Evolutionary conservation across 2,888 invertebrate species (phyloP), one percentile per base, ranked within the genome.

Genomic region (Diplolepis rosae): DNA sequence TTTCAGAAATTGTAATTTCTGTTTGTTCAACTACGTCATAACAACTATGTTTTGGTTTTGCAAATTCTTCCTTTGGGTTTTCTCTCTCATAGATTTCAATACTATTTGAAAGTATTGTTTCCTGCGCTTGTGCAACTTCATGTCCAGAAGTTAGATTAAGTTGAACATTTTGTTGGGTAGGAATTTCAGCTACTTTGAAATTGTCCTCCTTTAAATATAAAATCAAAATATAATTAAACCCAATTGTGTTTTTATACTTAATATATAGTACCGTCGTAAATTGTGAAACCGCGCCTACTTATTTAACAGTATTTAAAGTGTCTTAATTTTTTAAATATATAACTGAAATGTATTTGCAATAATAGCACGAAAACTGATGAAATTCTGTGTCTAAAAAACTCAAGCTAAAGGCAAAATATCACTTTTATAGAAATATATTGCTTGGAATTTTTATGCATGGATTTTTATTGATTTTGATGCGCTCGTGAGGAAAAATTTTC

Each of bases 1-100:
- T 91, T 82, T 93, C 92, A 18, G 90, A 90, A 24, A 86, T 72
- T 0, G 87, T 88, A 42, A 90, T 86, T 83, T 91, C 89, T 11
- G 85, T 87, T 82, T 90, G 89, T 70, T 89, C 84, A 1, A 91
- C 83, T 74, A 90, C 87, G 78, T 90, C 89, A 4, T 89, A 82
- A 2, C 90, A 84, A 73, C 89, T 90, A 77, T 90, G 90, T 68
- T 88, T 74, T 28, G 80, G 77, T 27, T 69, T 82, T 1, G 89
- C 89, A 15, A 66, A 79, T 69, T 84, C 85, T 15, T 77, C 71
- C 27, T 76, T 77, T 32, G 84, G 77, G 79, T 89, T 85, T 18
- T 84, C 77, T 70, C 90, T 90, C 52, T 89, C 85, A 28, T 91
- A 77, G 28, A 72, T 66, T 30, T 84, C 83, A 2, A 80, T 71